A percentile compares a stretch with the other conserved stretches of the same genome.
These are phyloP conservation scores for Poecile montanus DNA, from an alignment of 2,797 vertebrate species.

Conservation along the genomic window DNA sequence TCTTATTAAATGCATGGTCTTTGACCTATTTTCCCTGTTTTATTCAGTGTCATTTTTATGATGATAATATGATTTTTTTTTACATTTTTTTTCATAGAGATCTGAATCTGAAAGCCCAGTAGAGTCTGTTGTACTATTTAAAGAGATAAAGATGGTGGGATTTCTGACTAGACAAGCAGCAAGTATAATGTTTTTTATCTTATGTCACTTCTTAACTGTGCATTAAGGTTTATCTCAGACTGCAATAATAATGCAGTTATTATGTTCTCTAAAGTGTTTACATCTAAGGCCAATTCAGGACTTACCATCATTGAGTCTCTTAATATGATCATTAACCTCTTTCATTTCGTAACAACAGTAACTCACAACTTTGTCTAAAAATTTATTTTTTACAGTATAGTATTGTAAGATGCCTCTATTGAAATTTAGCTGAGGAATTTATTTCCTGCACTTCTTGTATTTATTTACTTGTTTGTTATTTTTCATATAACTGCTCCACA, in stretches of 20 bases:
- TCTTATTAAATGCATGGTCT: not conserved
- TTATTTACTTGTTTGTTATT: not conserved
- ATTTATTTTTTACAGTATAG: not conserved
- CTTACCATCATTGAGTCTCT: not conserved
- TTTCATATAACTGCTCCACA: not conserved
- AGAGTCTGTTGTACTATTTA: not conserved
- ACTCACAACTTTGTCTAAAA: not conserved
- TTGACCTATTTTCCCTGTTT: not conserved
- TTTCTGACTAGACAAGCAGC: conserved; percentile 43
- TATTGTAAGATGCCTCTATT: not conserved
- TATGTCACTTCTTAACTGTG: not conserved
- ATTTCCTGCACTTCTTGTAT: not conserved
- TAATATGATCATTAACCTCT: not conserved
- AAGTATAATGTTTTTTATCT: conserved; percentile 20
- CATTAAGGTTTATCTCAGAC: conserved; percentile 24
- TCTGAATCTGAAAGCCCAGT: not conserved
- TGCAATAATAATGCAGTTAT: not conserved
- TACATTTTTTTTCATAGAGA: not conserved
- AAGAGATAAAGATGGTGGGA: conserved; percentile 35
- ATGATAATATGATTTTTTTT: not conserved
- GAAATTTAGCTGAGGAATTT: not conserved
- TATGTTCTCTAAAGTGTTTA: not conserved
- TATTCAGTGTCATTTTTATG: not conserved
- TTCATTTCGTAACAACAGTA: not conserved
- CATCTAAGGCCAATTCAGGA: not conserved